Percentiles rank a stretch among this genome's conserved stretches.
phyloP scores from a whole-genome alignment of 2,797 vertebrate genomes.

The Brachymystax lenok region DNA sequence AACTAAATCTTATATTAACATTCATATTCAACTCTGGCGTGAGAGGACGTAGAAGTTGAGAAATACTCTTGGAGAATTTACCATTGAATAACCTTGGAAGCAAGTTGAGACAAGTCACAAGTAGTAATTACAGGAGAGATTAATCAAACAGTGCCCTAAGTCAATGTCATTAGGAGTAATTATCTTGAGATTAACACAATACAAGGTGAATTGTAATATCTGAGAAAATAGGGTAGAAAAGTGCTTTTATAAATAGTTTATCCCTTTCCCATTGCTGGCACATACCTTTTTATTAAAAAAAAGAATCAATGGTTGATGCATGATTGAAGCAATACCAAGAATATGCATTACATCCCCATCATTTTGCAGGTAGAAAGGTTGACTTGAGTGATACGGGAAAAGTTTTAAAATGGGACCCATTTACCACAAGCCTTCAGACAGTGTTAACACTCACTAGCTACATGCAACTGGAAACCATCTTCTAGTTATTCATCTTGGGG shows the following conservation, averaged over 20 bases:
- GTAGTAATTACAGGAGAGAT: slow-evolving; percentile 6
- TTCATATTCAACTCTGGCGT: neutral
- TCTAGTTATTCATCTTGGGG: slow-evolving; percentile 69
- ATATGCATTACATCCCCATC: slow-evolving; percentile 36
- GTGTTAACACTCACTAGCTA: slow-evolving; percentile 63
- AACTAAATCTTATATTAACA: neutral
- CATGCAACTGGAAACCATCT: slow-evolving; percentile 70
- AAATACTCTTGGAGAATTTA: neutral
- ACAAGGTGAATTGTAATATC: slow-evolving; percentile 39
- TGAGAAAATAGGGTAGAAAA: slow-evolving; percentile 19
- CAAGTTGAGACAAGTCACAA: slow-evolving; percentile 1
- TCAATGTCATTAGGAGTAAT: slow-evolving; percentile 34
- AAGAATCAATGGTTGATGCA: slow-evolving; percentile 36
- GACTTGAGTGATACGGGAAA: slow-evolving; percentile 34
- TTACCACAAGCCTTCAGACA: slow-evolving; percentile 33
- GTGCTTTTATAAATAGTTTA: slow-evolving; percentile 31
- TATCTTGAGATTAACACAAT: slow-evolving; percentile 28
- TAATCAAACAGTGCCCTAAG: slow-evolving; percentile 21
- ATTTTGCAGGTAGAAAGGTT: slow-evolving; percentile 46
- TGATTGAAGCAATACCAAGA: slow-evolving; percentile 47
- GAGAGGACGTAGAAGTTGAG: too few species aligned
- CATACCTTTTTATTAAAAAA: slow-evolving; percentile 53
- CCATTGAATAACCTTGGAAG: neutral
- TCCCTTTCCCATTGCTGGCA: slow-evolving; percentile 48
- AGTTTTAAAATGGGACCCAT: slow-evolving; percentile 23